Percentiles rank a stretch among this genome's conserved stretches.
phyloP scores from a whole-genome alignment of 2,113 vertebrate genomes.

The Terrapene triunguis region DNA sequence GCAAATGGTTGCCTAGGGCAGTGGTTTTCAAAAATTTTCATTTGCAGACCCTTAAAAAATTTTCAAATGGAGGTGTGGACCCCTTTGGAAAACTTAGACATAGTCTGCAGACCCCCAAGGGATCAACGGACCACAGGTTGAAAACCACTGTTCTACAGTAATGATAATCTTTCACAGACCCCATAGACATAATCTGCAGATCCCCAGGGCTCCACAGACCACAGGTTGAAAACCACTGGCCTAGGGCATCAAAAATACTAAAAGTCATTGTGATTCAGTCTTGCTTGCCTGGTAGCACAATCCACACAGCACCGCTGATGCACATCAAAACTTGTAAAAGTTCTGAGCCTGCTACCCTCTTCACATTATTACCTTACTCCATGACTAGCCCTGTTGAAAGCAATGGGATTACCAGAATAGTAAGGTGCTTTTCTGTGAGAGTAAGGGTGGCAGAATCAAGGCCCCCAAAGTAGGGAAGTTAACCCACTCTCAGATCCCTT shows the following conservation, averaged over 20 bases:
- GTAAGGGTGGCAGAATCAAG: not conserved
- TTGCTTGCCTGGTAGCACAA: slow-evolving; percentile 8
- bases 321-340: not conserved
- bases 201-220: no score
- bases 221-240: not conserved
- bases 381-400: not conserved
- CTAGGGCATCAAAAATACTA: not conserved
- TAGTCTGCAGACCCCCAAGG: not conserved
- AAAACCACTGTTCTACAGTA: no score
- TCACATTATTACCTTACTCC: not conserved
- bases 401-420: not conserved
- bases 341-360: not conserved
- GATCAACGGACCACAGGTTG: no score
- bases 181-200: no score
- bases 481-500: not conserved
- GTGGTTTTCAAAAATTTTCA: not conserved
- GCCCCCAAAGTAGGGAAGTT: not conserved
- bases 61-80: not conserved
- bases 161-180: no score
- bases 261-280: not conserved
- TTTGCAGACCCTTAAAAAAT: not conserved
- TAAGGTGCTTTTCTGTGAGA: not conserved
- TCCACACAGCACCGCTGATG: not conserved
- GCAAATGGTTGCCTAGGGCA: not conserved
- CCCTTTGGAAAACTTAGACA: not conserved